phyloP scores from a whole-genome alignment of 1,140 invertebrate genomes.

The Bilobella aurantiaca region DNA sequence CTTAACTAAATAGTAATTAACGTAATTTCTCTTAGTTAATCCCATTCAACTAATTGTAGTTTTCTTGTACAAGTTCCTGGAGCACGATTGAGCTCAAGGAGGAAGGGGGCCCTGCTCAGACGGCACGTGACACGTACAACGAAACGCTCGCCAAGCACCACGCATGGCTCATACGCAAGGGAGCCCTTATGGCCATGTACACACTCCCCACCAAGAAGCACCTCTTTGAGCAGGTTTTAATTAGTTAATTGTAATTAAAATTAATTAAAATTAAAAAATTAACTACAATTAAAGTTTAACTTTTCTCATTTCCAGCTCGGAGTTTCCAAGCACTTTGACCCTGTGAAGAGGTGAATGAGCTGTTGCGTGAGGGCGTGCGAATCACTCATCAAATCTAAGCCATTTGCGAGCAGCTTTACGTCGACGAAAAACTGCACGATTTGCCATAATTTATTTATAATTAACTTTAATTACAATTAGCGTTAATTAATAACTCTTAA shows the following conservation, averaged over 20 bases:
- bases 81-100: conserved; percentile 53
- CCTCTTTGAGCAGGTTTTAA: conserved; percentile 56
- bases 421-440: conserved; percentile 55
- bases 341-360: conserved; percentile 47
- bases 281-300: background rate
- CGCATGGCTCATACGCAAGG: conserved; percentile 74
- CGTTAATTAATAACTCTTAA: too few relatives aligned
- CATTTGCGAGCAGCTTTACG: conserved; percentile 60
- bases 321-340: conserved; percentile 41
- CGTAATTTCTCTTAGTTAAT: background rate
- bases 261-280: background rate
- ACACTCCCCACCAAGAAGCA: conserved; percentile 63
- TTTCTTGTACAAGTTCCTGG: conserved; percentile 74
- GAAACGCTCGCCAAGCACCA: conserved; percentile 75
- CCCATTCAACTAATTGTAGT: conserved; percentile 46
- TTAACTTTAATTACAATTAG: too few relatives aligned
- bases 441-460: too few relatives aligned
- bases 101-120: conserved; percentile 56
- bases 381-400: conserved; percentile 60
- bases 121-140: conserved; percentile 68
- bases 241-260: background rate
- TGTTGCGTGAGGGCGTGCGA: conserved; percentile 54
- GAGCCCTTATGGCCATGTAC: conserved; percentile 76
- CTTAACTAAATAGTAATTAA: background rate
- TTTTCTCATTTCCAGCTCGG: conserved; percentile 34